Evolutionary conservation across 2,888 invertebrate species (phyloP).

Genomic region (Corythucha ciliata): DNA sequence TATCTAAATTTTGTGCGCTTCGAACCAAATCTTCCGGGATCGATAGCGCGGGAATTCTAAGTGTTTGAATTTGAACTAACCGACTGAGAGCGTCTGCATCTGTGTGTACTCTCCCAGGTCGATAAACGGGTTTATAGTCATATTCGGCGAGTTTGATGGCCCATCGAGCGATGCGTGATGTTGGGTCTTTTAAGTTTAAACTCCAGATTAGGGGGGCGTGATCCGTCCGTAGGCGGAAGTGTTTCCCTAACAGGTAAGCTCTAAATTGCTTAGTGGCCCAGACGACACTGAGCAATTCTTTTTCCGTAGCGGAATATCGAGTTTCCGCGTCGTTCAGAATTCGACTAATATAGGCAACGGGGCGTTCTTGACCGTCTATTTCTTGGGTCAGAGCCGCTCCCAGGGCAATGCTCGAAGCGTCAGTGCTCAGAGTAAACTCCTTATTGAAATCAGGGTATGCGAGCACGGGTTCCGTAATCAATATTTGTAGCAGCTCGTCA

Average conservation of each 20-base stretch:
- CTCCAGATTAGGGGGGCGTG: background rate
- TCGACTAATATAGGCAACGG: no score
- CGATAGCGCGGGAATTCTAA: background rate
- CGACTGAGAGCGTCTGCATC: slow-evolving; percentile 11
- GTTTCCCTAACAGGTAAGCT: background rate
- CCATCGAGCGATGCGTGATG: slow-evolving; percentile 2
- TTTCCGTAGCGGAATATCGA: slow-evolving; percentile 9
- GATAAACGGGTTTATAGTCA: background rate
- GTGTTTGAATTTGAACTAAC: no score
- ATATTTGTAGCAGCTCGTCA: no score
- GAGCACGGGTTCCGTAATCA: no score
- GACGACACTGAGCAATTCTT: slow-evolving; percentile 11
- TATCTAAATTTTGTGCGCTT: background rate
- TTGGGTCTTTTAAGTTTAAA: background rate
- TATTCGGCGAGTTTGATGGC: background rate
- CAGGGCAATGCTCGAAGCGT: no score
- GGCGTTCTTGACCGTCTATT: no score
- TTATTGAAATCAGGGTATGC: no score
- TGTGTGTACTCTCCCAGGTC: slow-evolving; percentile 2
- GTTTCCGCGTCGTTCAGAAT: background rate
- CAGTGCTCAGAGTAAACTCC: no score
- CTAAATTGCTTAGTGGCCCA: slow-evolving; percentile 12
- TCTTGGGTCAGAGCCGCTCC: no score
- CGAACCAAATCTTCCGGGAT: background rate
- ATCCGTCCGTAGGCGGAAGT: background rate